Percentiles rank a stretch among this genome's conserved stretches.
phyloP scores from a whole-genome alignment of 2,888 invertebrate species.

The Morpho helenor region DNA sequence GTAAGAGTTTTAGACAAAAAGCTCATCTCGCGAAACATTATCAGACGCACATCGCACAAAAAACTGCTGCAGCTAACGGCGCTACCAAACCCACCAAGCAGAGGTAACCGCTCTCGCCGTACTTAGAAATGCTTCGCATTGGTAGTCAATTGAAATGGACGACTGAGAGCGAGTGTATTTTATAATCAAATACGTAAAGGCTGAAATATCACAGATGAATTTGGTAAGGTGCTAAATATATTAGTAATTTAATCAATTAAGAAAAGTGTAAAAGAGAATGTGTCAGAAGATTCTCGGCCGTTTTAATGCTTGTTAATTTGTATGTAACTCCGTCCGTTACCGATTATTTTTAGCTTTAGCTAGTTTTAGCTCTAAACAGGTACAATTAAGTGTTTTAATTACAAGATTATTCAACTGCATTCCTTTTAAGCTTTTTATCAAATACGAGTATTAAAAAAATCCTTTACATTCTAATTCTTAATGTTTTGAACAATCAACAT shows the following conservation, averaged over 20 bases:
- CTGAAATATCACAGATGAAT: slow-evolving; percentile 74
- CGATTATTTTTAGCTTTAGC: slow-evolving; percentile 60
- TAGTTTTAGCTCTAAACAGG: slow-evolving; percentile 65
- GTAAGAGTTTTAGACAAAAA: slow-evolving; percentile 95
- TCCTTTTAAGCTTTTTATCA: slow-evolving; percentile 33
- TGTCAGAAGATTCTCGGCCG: slow-evolving; percentile 49
- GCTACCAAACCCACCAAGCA: slow-evolving; percentile 77
- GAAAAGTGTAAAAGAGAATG: slow-evolving; percentile 51
- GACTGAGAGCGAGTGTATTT: slow-evolving; percentile 59
- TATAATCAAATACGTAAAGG: slow-evolving; percentile 64
- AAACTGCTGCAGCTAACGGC: slow-evolving; percentile 84
- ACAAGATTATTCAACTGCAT: slow-evolving; percentile 50
- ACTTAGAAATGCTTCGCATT: slow-evolving; percentile 33
- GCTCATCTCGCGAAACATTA: slow-evolving; percentile 96
- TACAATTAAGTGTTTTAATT: slow-evolving; percentile 50
- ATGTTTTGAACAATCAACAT: slow-evolving; percentile 1
- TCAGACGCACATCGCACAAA: slow-evolving; percentile 94
- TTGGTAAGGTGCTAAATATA: slow-evolving; percentile 76
- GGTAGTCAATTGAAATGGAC: slow-evolving; percentile 65
- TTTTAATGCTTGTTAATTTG: slow-evolving; percentile 71
- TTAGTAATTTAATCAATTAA: slow-evolving; percentile 62
- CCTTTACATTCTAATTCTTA: slow-evolving; percentile 6
- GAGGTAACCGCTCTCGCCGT: slow-evolving; percentile 58
- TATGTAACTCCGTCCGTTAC: slow-evolving; percentile 76
- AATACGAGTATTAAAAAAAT: slow-evolving; percentile 14